Evolutionary conservation across 2,113 vertebrate species (phyloP).

Genomic region (Trinectes maculatus): DNA sequence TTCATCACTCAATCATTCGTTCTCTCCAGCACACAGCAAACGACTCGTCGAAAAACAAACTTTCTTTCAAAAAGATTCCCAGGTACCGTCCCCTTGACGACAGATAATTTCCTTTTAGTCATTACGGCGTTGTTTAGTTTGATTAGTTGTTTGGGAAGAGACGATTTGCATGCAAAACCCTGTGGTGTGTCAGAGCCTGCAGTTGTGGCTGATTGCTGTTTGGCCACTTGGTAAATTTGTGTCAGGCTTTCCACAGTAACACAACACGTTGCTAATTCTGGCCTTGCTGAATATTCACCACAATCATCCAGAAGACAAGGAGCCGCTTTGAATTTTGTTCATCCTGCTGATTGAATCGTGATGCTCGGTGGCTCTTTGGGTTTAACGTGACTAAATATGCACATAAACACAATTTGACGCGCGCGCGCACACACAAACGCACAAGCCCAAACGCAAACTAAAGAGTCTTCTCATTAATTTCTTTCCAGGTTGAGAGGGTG

Average conservation of each 20-base stretch:
- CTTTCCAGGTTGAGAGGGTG: conserved; percentile 16
- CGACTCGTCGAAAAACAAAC: conserved; percentile 2
- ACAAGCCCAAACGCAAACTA: conserved; percentile 26
- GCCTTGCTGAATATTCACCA: conserved; percentile 27
- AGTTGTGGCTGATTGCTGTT: conserved; percentile 20
- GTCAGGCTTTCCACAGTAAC: conserved; percentile 20
- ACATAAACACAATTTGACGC: conserved; percentile 33
- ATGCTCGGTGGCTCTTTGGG: conserved; percentile 7
- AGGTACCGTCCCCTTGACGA: background rate
- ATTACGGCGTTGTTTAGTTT: conserved; percentile 28
- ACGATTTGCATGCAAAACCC: conserved; percentile 38
- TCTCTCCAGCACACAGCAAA: background rate
- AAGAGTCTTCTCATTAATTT: conserved; percentile 50
- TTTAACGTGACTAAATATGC: conserved; percentile 17
- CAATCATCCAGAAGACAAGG: conserved; percentile 48
- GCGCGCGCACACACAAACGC: background rate
- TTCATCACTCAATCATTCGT: conserved; percentile 18
- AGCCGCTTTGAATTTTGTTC: conserved; percentile 48
- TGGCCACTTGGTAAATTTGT: conserved; percentile 15
- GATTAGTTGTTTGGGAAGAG: conserved; percentile 24
- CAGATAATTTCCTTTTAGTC: conserved; percentile 1
- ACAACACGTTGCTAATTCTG: conserved; percentile 53
- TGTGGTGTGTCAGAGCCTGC: conserved; percentile 8
- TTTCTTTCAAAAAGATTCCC: conserved; percentile 8
- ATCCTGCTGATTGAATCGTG: conserved; percentile 62